These are phyloP conservation scores for Lacanobia oleracea DNA, from an alignment of 2,888 invertebrate species.

Conservation along the genomic window DNA sequence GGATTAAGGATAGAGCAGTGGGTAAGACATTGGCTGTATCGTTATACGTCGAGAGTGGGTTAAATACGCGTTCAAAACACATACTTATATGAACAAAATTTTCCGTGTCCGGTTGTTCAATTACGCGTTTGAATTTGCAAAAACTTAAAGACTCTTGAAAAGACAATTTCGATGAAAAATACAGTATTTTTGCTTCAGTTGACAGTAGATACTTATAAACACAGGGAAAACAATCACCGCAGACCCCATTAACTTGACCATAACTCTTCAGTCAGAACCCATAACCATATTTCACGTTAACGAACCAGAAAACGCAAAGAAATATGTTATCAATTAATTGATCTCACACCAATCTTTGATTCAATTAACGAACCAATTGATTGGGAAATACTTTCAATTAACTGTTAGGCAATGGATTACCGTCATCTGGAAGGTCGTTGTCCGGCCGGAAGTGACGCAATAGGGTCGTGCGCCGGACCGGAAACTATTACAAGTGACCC, in stretches of 20 bases:
- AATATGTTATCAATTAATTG: constrained; percentile 66
- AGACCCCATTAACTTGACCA: constrained; percentile 39
- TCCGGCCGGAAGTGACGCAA: constrained; percentile 77
- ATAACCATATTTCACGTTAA: constrained; percentile 56
- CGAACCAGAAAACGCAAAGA: constrained; percentile 49
- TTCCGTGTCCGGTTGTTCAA: too few species aligned
- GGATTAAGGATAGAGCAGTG: too few species aligned
- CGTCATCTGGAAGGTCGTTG: constrained; percentile 70
- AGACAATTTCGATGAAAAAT: neutral
- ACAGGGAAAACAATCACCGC: constrained; percentile 18
- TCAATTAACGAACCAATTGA: constrained; percentile 69
- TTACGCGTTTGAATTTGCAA: neutral
- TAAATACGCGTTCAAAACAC: neutral
- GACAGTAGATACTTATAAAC: neutral
- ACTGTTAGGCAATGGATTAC: constrained; percentile 74
- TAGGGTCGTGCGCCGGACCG: constrained; percentile 78
- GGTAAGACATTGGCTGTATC: neutral
- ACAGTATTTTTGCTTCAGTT: neutral
- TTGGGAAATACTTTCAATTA: constrained; percentile 78
- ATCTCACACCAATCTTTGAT: constrained; percentile 61
- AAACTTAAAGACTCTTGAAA: neutral
- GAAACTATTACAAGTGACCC: constrained; percentile 78
- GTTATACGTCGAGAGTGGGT: too few species aligned
- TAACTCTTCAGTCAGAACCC: constrained; percentile 30
- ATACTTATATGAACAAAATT: neutral